Evolutionary conservation across 2,797 vertebrate species (phyloP).

Genomic region (Borostomias antarcticus): DNA sequence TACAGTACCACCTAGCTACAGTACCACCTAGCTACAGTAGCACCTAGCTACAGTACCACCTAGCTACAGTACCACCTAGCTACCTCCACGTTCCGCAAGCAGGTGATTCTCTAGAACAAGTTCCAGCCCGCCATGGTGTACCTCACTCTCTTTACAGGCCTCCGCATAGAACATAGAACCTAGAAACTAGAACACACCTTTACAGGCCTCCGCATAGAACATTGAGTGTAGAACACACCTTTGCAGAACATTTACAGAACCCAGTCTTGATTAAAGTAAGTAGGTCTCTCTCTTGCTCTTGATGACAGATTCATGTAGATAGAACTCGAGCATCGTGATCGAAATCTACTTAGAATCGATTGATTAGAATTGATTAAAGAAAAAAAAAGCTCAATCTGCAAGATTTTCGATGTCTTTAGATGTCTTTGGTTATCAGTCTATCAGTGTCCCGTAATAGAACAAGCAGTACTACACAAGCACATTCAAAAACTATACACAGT

Average conservation of each 20-base stretch:
- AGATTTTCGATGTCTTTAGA: conserved; percentile 48
- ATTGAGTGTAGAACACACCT: not conserved
- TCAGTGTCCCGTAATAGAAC: conserved; percentile 36
- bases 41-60: too few relatives aligned
- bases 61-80: conserved; percentile 67
- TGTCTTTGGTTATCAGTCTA: conserved; percentile 38
- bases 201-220: too few relatives aligned
- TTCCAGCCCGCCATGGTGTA: conserved; percentile 48
- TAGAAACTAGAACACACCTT: too few relatives aligned
- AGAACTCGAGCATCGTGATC: not conserved
- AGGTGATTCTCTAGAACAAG: conserved; percentile 13
- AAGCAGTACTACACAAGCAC: conserved; percentile 45
- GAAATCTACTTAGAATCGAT: not conserved
- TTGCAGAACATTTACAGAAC: not conserved
- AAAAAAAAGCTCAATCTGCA: conserved; percentile 25
- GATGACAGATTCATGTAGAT: conserved; percentile 10
- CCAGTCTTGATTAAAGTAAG: conserved; percentile 1
- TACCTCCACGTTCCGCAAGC: conserved; percentile 60
- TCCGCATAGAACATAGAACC: too few relatives aligned
- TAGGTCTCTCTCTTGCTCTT: conserved; percentile 33
- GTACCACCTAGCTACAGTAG: conserved; percentile 66
- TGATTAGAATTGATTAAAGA: not conserved
- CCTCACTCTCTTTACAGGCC: too few relatives aligned
- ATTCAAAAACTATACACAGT: conserved; percentile 32
- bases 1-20: conserved; percentile 67